Evolutionary conservation across 2,113 vertebrate genomes (phyloP).

Genomic region (Hippocampus zosterae): DNA sequence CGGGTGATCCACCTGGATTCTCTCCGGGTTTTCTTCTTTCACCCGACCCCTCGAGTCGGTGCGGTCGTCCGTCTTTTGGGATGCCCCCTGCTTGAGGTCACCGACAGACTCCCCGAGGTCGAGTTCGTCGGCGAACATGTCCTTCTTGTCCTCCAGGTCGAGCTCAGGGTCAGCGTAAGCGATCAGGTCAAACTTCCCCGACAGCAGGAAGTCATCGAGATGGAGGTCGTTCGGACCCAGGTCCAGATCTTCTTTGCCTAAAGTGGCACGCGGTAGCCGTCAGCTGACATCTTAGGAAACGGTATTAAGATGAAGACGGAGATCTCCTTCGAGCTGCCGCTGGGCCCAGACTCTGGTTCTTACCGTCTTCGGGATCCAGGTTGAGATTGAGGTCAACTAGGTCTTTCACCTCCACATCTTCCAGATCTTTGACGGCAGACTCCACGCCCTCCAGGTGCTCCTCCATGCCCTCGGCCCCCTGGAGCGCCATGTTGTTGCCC

Average conservation of each 20-base stretch:
- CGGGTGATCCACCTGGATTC: conserved; percentile 5
- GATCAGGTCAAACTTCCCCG: conserved; percentile 94
- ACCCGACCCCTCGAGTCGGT: conserved; percentile 6
- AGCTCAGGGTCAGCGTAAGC: conserved; percentile 95
- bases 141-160: conserved; percentile 91
- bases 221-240: conserved; percentile 90
- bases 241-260: conserved; percentile 88
- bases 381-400: conserved; percentile 95
- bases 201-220: conserved; percentile 88
- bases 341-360: neutral
- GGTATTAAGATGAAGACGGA: too few species aligned
- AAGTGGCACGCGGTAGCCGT: neutral
- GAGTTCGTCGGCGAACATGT: conserved; percentile 93
- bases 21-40: conserved; percentile 47
- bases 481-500: conserved; percentile 53
- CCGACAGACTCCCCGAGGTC: conserved; percentile 84
- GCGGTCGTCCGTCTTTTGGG: neutral
- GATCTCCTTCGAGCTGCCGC: too few species aligned
- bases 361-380: conserved; percentile 82
- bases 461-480: conserved; percentile 73
- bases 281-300: too few species aligned
- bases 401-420: conserved; percentile 96
- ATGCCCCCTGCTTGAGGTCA: conserved; percentile 66
- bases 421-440: conserved; percentile 88
- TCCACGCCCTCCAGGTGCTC: conserved; percentile 91